Base-by-base conservation (phyloP, 2,113 vertebrate species). In the Cairina moschata region DNA sequence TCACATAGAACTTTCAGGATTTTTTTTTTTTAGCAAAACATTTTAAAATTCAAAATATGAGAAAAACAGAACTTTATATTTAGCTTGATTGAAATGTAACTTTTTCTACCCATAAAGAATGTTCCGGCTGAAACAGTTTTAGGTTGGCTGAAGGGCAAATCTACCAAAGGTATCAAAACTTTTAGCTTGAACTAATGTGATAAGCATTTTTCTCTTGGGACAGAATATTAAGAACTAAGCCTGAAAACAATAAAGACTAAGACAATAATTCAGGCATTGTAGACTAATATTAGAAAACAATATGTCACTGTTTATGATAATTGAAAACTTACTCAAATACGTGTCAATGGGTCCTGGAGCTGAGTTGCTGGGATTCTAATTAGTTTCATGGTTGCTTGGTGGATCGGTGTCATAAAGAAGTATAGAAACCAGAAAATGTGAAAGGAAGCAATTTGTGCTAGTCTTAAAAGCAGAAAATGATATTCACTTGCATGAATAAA, bases 211-310 rank as follows among this genome's bases (percentile, higher is more conserved):
- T 87, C 28, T 88, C 3, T 44, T 59, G 56, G 29, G 59, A 46
- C 5, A 69, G 31, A 58, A 12, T 46, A 81, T 65, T 76, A 83
- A 74, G 46, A 87, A 88, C 78, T 81, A 79, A 74, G 71, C 17
- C 78, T 85, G 83, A 87, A 91, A 81, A 90, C 67, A 50, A 85
- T 85, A 75, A 79, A 91, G 60, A 29, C 55, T 48, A 46, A 65
- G 34, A 29, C 76, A 73, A 73, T 86, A 86, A 77, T 16, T 83
- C 90, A 59, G 36, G 26, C 62, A 87, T 83, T 91, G 88, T 84
- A 83, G 83, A 62, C 69, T 92, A 95, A 90, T 93, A 86, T 73
- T 93, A 85, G 83, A 76, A 96, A 93, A 95, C 79, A 90, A 71
- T 93, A 22, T 11, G 9, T 56, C 80, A 65, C 67, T 84, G 80